Evolutionary conservation across 2,797 vertebrate genomes (phyloP), one percentile per base, ranked within the genome.

Genomic region (Lacerta agilis): DNA sequence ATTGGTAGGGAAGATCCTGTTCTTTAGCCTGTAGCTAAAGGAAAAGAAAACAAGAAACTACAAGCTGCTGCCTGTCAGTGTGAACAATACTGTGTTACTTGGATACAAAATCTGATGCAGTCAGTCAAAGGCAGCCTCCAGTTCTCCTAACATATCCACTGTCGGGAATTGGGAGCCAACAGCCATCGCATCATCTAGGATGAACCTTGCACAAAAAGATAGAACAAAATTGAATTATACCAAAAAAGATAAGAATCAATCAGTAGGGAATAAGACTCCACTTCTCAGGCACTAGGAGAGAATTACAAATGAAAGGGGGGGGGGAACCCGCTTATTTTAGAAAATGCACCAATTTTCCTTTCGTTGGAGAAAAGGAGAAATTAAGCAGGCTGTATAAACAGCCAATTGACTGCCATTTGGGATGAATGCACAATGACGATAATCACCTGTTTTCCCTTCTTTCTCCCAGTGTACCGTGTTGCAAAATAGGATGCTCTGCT

Each of bases 231-330:
- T 90, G 73, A 87, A 85, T 77, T 64, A 82, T 91, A 76, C 93
- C 93, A 82, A 91, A 94, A 92, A 95, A 23, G 86, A 27, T 29
- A 82, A 86, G 92, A 94, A 90, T 90, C 92, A 94, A 90, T 90
- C 92, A 23, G 89, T 88, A 87, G 91, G 90, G 84, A 89, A 92
- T 0, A 5, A 88, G 93, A 95, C 90, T 89, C 13, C 10, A 91
- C 93, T 93, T 93, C 91, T 88, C 78, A 82, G 13, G 89, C 87
- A 94, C 90, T 91, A 89, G 93, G 90, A 88, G 58, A 85, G 87
- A 90, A 92, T 61, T 79, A 82, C 88, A 83, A 89, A 92, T 87
- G 92, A 93, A 18, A 38, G 89, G 33, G 79, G 92, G 89, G 79
- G 13, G 93, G 94, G 93, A 94, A 27, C 8, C 82, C 79, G 83